Conservation (phyloP, 2,113 vertebrate genomes). For the human region GRCh38 chr5:70937501-70938000, state of each 20-base stretch:
- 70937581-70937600: background rate
- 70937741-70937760: background rate
- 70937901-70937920: too few relatives aligned
- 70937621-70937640: background rate
- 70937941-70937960: too few relatives aligned
- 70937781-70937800: background rate
- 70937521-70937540: too few relatives aligned
- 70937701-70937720: background rate
- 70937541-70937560: too few relatives aligned
- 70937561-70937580: background rate
- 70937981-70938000: too few relatives aligned
- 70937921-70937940: too few relatives aligned
- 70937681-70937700: background rate
- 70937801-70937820: background rate
- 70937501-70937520: too few relatives aligned
- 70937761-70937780: background rate
- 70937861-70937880: too few relatives aligned
- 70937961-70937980: too few relatives aligned
- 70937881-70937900: too few relatives aligned
- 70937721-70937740: background rate
- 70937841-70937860: too few relatives aligned
- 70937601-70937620: background rate
- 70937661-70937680: background rate
- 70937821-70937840: too few relatives aligned
- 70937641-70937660: background rate